These are phyloP conservation scores for Mechanitis messenoides DNA, from an alignment of 2,888 invertebrate species.

Conservation along the genomic window DNA sequence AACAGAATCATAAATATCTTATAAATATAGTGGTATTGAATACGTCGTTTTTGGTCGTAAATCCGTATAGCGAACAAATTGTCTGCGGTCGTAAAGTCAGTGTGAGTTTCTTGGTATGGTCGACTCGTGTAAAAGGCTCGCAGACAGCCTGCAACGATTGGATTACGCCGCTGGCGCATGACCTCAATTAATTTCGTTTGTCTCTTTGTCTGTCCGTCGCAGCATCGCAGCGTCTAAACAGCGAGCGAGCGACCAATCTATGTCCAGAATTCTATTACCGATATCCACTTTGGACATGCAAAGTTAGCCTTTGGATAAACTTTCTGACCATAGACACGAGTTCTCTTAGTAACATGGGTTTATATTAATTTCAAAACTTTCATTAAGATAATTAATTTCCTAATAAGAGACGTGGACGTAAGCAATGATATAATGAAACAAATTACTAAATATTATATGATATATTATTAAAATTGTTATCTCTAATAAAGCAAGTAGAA, in stretches of 20 bases:
- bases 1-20: not conserved
- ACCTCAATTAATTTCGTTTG: constrained; percentile 72
- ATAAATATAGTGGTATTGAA: constrained; percentile 10
- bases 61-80: constrained; percentile 27
- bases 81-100: constrained; percentile 27
- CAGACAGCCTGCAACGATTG: constrained; percentile 48
- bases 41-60: constrained; percentile 20
- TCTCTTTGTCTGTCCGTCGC: constrained; percentile 58
- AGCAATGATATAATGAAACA: too few relatives aligned
- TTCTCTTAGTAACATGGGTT: constrained; percentile 7
- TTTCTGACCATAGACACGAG: constrained; percentile 25
- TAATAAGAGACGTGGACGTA: too few relatives aligned
- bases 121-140: constrained; percentile 52
- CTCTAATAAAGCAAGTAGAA: not conserved
- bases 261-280: constrained; percentile 62
- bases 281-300: constrained; percentile 43
- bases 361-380: constrained; percentile 23
- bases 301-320: constrained; percentile 33
- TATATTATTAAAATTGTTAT: too few relatives aligned
- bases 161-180: constrained; percentile 64
- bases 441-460: too few relatives aligned
- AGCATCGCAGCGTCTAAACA: constrained; percentile 44
- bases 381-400: too few relatives aligned
- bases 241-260: constrained; percentile 54
- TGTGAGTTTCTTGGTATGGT: constrained; percentile 29